Evolutionary conservation across 2,888 invertebrate species (phyloP).

Genomic region (Lumbricus terrestris): DNA sequence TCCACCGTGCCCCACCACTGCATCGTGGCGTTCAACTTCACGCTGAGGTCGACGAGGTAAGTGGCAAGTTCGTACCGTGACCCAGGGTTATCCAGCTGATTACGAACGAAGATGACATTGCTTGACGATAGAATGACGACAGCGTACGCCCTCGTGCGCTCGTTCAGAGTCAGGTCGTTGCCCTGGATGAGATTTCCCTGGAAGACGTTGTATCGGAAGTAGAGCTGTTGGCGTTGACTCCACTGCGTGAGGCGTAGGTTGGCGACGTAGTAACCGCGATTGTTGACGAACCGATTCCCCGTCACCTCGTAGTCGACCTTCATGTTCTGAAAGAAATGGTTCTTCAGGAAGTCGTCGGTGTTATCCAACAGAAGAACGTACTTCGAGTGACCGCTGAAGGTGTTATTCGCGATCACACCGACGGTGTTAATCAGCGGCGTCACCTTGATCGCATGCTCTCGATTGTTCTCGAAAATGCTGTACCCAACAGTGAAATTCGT

Average conservation of each 20-base stretch:
- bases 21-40: constrained; percentile 79
- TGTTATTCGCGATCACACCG: constrained; percentile 72
- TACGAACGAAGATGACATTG: constrained; percentile 83
- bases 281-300: constrained; percentile 81
- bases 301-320: constrained; percentile 52
- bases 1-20: constrained; percentile 79
- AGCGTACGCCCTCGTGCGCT: constrained; percentile 88
- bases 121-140: constrained; percentile 86
- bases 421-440: constrained; percentile 54
- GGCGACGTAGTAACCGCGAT: constrained; percentile 82
- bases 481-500: constrained; percentile 55
- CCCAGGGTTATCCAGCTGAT: constrained; percentile 85
- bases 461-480: constrained; percentile 50
- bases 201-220: constrained; percentile 79
- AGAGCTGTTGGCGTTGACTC: constrained; percentile 74
- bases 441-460: constrained; percentile 53
- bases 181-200: constrained; percentile 83
- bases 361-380: constrained; percentile 85
- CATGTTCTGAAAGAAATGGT: constrained; percentile 52
- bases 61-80: constrained; percentile 93
- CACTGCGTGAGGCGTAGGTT: constrained; percentile 85
- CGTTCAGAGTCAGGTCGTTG: constrained; percentile 66
- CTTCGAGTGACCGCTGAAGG: constrained; percentile 77
- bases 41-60: constrained; percentile 77
- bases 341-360: constrained; percentile 60